Percentiles rank a stretch among this genome's conserved stretches.
Evolutionary conservation across 1,140 invertebrate species (phyloP).

Genomic region (Acromyrmex echinatior): DNA sequence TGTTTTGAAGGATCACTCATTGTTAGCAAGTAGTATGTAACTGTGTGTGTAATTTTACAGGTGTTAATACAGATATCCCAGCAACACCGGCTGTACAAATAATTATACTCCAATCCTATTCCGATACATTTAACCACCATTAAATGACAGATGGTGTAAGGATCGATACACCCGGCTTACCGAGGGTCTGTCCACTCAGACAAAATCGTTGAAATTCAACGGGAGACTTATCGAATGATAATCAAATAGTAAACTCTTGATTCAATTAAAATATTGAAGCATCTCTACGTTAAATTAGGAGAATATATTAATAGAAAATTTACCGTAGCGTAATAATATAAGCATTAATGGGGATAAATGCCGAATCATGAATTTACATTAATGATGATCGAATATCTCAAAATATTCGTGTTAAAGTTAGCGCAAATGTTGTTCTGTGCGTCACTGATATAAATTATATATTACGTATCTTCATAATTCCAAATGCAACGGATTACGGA

Average conservation of each 20-base stretch:
- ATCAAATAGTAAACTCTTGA: not conserved
- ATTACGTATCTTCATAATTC: slow-evolving; percentile 3
- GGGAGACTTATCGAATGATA: not conserved
- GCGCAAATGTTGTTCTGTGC: not conserved
- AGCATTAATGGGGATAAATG: not conserved
- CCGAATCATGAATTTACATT: not conserved
- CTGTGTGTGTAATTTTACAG: not conserved
- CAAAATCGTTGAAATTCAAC: not conserved
- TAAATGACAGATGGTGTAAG: slow-evolving; percentile 15
- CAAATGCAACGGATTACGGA: not conserved
- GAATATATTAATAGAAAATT: not conserved
- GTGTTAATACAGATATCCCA: not conserved
- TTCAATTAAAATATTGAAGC: not conserved
- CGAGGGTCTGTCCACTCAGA: not conserved
- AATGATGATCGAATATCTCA: not conserved
- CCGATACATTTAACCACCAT: not conserved
- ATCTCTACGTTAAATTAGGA: not conserved
- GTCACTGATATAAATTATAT: not conserved
- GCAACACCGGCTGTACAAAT: not conserved
- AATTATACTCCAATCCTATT: not conserved
- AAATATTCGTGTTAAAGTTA: not conserved
- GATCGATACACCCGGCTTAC: not conserved
- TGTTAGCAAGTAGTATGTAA: not conserved
- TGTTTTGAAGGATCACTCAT: not conserved
- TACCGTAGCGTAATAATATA: not conserved